Percentiles rank a stretch among this genome's conserved stretches.
Evolutionary conservation across 2,888 invertebrate species (phyloP).

Genomic region (Tipula helvola): DNA sequence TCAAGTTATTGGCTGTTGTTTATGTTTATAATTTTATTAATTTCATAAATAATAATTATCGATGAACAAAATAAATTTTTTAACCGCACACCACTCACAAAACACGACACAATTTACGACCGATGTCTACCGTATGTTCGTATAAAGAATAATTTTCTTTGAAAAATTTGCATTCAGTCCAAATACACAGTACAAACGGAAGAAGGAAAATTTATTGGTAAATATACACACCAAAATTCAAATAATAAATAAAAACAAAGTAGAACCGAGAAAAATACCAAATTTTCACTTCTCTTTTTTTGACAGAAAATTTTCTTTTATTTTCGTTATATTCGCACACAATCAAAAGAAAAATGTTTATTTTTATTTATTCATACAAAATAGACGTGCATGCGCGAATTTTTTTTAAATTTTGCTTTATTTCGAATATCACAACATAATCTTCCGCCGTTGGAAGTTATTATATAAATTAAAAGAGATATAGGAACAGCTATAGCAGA

Average conservation of each 20-base stretch:
- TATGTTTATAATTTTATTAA: not conserved
- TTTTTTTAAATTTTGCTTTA: not conserved
- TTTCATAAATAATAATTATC: not conserved
- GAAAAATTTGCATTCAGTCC: not conserved
- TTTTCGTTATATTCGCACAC: not conserved
- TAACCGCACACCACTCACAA: not conserved
- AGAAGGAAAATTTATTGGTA: not conserved
- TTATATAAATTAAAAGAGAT: not conserved
- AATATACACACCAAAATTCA: not conserved
- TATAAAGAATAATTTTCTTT: not conserved
- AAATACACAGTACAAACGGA: not conserved
- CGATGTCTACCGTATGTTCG: not conserved
- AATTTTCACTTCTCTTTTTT: not conserved
- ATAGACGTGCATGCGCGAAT: not conserved
- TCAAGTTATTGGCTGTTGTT: not conserved
- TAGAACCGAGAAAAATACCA: not conserved
- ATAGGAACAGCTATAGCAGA: too few species aligned
- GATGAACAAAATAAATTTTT: not conserved
- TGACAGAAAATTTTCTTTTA: not conserved
- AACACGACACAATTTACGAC: not conserved
- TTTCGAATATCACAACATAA: not conserved
- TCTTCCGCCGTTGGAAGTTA: not conserved
- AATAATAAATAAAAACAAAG: not conserved
- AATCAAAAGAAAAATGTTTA: not conserved
- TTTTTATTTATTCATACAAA: not conserved